Base-by-base conservation (phyloP, 2,797 vertebrate genomes). In the Urocyon cinereoargenteus region DNA sequence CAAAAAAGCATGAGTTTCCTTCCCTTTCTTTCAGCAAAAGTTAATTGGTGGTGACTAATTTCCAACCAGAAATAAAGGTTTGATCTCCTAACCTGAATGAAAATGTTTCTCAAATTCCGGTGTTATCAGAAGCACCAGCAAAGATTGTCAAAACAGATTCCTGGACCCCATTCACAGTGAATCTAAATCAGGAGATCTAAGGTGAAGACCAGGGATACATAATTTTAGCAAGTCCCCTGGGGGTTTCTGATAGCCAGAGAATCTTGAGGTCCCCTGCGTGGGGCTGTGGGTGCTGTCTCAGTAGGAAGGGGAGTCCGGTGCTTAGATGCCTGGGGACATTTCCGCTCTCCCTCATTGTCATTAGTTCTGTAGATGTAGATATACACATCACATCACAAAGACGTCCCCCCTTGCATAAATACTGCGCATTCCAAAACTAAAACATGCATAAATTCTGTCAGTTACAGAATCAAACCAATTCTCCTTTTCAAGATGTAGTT, bases 381-480 rank as follows among this genome's bases (percentile, higher is more conserved):
- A 28, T 36, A 79, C 34, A 86, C 73, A 8, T n/a, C n/a, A 6
- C 22, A 73, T 96, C 75, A 68, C 53, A 59, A 28, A 72, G 36
- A 15, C 87, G 78, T 95, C 93, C 61, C 83, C 75, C 3, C 79
- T 51, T 86, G 64, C 28, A 86, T 96, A 97, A 98, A 97, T 85
- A 95, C 86, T 21, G 19, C 6, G 1, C 64, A 59, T 77, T 95
- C 61, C 66, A 86, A 95, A 97, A 98, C 36, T 12, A 28, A 94
- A 91, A 62, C 36, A 70, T 31, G 21, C 1, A 0, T 97, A 95
- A 95, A 87, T 96, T 88, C 89, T 24, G 13, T 77, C 96, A 95
- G 94, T 83, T 91, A 78, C 4, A 96, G 72, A 97, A 97, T 97
- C 98, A 98, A 98, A 96, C 70, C 77, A 97, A 91, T 97, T 97